These are phyloP conservation scores for Ciconia maguari DNA, from an alignment of 2,113 vertebrate genomes.

Conservation along the genomic window DNA sequence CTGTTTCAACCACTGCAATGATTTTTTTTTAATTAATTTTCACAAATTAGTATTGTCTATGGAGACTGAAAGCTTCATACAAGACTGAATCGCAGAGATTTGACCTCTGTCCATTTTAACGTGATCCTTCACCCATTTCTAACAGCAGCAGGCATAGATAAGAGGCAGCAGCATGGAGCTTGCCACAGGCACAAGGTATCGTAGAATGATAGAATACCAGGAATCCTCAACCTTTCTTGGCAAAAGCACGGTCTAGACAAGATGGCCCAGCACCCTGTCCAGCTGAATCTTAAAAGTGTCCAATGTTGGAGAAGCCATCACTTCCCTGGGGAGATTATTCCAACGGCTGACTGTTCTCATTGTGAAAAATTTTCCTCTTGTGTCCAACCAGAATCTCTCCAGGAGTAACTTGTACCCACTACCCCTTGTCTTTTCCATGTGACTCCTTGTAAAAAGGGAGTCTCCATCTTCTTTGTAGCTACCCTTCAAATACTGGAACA, in stretches of 20 bases:
- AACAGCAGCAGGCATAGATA: not conserved
- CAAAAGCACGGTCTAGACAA: too few relatives aligned
- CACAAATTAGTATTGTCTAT: not conserved
- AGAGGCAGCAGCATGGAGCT: not conserved
- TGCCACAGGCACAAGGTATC: not conserved
- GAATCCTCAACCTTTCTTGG: not conserved
- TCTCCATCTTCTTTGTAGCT: too few relatives aligned
- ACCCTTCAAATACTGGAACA: too few relatives aligned
- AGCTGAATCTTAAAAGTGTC: not conserved
- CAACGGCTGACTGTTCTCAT: too few relatives aligned
- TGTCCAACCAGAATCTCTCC: not conserved
- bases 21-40: not conserved
- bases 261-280: not conserved
- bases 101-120: not conserved
- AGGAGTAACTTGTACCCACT: not conserved
- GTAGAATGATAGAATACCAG: not conserved
- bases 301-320: not conserved
- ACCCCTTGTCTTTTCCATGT: not conserved
- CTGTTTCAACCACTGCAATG: not conserved
- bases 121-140: not conserved
- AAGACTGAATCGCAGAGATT: not conserved
- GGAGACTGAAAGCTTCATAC: not conserved
- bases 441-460: too few relatives aligned
- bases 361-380: not conserved
- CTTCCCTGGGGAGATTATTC: too few relatives aligned